These are phyloP conservation scores for Clarias macrocephalus DNA, from an alignment of 2,113 vertebrate species.

Conservation along the genomic window DNA sequence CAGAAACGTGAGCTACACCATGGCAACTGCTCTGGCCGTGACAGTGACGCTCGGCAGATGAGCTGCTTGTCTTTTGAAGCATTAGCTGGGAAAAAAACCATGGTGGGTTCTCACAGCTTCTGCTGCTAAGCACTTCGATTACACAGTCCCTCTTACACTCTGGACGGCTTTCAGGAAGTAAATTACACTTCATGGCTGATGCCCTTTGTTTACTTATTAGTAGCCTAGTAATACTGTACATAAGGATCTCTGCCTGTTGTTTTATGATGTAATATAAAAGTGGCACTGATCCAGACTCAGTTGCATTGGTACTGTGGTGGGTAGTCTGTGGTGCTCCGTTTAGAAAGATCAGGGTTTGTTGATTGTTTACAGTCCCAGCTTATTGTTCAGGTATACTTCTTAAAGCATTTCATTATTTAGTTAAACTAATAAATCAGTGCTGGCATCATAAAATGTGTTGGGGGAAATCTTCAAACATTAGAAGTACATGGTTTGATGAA, in stretches of 20 bases:
- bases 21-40: not conserved
- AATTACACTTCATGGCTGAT: slow-evolving; percentile 16
- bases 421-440: not conserved
- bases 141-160: not conserved
- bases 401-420: not conserved
- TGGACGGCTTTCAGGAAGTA: slow-evolving; percentile 17
- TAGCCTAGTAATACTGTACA: not conserved
- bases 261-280: slow-evolving; percentile 21
- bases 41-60: slow-evolving; percentile 37
- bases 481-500: not conserved
- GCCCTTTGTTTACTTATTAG: slow-evolving; percentile 5
- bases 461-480: not conserved
- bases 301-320: not conserved
- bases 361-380: not conserved
- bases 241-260: slow-evolving; percentile 9
- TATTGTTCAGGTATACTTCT: not conserved
- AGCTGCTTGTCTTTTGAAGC: slow-evolving; percentile 7
- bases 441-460: not conserved
- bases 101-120: not conserved
- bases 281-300: not conserved
- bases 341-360: not conserved
- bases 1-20: slow-evolving; percentile 17
- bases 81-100: slow-evolving; percentile 6
- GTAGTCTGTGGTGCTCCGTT: not conserved
- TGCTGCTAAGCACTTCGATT: not conserved